Percentiles rank a stretch among this genome's conserved stretches.
These are phyloP conservation scores for Sula dactylatra DNA, from an alignment of 2,113 vertebrate genomes.

Conservation along the genomic window DNA sequence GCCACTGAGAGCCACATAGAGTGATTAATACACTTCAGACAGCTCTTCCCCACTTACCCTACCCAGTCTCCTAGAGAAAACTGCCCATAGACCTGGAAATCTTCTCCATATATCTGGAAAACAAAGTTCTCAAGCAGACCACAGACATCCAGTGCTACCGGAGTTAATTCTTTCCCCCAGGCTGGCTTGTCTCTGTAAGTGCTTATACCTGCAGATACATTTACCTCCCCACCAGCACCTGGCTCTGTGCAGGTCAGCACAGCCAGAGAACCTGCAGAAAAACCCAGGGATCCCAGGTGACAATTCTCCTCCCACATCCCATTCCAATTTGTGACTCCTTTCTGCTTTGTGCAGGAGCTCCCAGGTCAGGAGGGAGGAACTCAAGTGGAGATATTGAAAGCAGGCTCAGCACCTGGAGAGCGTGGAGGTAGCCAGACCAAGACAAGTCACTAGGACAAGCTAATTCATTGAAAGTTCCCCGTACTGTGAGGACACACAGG, in stretches of 20 bases:
- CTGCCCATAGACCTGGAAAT: not conserved
- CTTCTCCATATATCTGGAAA: not conserved
- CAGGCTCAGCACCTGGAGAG: not conserved
- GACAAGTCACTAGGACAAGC: not conserved
- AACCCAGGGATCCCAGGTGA: not conserved
- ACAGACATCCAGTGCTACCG: not conserved
- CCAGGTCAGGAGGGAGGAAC: not conserved
- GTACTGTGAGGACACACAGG: not conserved
- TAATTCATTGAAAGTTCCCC: not conserved
- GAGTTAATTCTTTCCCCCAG: not conserved
- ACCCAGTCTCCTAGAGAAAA: not conserved
- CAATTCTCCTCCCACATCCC: not conserved
- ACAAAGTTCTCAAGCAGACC: not conserved
- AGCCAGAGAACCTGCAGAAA: not conserved
- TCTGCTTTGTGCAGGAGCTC: not conserved
- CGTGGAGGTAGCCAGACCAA: constrained; percentile 5
- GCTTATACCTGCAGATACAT: not conserved
- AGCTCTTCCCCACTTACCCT: not conserved
- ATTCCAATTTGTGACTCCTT: not conserved
- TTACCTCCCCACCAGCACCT: not conserved
- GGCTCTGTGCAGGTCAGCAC: not conserved
- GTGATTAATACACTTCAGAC: not conserved
- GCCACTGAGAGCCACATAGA: not conserved
- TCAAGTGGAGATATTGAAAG: not conserved
- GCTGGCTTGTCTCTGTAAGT: not conserved